Conservation (phyloP, 2,113 vertebrate species). For the Heptranchias perlo region DNA sequence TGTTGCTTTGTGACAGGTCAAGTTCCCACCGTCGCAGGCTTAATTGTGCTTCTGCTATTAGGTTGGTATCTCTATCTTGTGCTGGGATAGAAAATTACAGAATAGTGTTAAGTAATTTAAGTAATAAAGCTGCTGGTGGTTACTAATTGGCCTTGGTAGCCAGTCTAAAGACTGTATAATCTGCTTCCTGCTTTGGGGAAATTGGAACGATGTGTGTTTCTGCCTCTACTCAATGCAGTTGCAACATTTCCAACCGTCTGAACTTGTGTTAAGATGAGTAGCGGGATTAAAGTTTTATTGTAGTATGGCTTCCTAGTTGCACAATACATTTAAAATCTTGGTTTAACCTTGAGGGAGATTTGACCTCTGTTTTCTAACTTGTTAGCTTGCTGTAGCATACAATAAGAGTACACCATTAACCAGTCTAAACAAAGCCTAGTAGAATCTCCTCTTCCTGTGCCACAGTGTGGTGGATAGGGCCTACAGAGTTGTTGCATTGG, state of each 20-base stretch:
- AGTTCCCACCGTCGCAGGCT: neutral
- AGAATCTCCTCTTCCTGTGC: neutral
- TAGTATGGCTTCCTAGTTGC: neutral
- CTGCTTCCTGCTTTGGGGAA: neutral
- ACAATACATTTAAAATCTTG: neutral
- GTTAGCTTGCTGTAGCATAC: neutral
- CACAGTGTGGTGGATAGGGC: neutral
- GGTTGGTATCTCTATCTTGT: neutral
- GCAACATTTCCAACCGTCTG: neutral
- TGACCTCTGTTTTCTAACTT: neutral
- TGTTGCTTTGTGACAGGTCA: neutral
- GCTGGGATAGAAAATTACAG: neutral
- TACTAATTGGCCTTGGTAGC: neutral
- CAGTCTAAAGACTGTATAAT: neutral
- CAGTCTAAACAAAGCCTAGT: neutral
- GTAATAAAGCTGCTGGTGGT: neutral
- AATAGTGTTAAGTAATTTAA: neutral
- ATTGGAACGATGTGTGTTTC: neutral
- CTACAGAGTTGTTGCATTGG: neutral
- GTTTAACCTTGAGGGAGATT: conserved; percentile 1
- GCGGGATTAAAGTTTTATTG: neutral
- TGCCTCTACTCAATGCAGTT: neutral
- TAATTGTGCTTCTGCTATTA: neutral
- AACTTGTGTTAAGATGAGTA: neutral
- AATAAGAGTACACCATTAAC: neutral